A percentile compares a stretch with the other conserved stretches of the same genome.
phyloP scores from a whole-genome alignment of 2,113 vertebrate species.

The Anser brachyrhynchus region DNA sequence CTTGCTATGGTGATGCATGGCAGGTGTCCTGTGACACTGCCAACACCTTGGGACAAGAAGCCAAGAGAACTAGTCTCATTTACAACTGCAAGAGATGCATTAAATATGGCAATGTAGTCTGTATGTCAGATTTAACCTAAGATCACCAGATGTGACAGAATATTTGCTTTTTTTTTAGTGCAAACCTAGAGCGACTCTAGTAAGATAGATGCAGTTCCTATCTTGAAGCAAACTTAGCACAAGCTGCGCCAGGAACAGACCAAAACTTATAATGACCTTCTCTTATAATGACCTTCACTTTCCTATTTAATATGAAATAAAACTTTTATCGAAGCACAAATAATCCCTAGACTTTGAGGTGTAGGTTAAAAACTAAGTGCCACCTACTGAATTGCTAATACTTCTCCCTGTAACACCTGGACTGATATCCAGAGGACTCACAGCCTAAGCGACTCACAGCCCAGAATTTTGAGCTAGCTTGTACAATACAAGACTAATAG shows the following conservation, averaged over 20 bases:
- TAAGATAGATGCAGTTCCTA: neutral
- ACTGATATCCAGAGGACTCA: neutral
- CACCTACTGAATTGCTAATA: neutral
- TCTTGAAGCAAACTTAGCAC: neutral
- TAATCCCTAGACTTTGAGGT: neutral
- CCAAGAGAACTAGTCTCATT: neutral
- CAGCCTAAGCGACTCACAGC: neutral
- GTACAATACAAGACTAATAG: neutral
- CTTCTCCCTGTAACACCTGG: neutral
- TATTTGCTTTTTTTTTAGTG: neutral
- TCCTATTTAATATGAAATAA: neutral
- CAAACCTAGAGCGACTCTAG: neutral
- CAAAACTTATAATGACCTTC: neutral
- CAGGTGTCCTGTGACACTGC: neutral
- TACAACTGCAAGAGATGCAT: neutral
- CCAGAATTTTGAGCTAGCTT: neutral
- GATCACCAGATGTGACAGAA: neutral
- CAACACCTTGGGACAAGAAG: neutral
- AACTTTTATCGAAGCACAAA: neutral
- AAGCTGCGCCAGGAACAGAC: neutral
- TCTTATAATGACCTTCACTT: neutral
- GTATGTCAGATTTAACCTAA: neutral
- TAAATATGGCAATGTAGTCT: neutral
- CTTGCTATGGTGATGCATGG: neutral
- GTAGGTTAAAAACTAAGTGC: neutral